phyloP scores from a whole-genome alignment of 1,140 invertebrate genomes.

The Danaus melanippus region DNA sequence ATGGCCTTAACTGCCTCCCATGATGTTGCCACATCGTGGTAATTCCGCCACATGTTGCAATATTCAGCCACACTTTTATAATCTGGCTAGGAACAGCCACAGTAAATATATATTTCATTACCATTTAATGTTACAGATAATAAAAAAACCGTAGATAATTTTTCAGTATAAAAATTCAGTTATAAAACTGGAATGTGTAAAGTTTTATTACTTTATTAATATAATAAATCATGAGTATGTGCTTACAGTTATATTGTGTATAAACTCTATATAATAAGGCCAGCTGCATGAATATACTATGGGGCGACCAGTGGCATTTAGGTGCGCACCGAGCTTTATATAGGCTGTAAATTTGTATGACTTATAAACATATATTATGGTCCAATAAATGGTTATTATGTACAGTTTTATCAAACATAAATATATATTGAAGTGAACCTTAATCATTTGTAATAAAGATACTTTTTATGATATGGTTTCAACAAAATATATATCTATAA shows the following conservation, averaged over 20 bases:
- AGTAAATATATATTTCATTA: too few species aligned
- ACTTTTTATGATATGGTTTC: not conserved
- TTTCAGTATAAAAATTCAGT: too few species aligned
- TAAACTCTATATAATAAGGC: slow-evolving; percentile 74
- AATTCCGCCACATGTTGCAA: slow-evolving; percentile 94
- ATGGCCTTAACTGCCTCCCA: slow-evolving; percentile 82
- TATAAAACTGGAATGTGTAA: too few species aligned
- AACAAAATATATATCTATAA: too few species aligned
- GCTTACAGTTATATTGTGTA: slow-evolving; percentile 41
- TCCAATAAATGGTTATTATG: too few species aligned
- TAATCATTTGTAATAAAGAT: too few species aligned
- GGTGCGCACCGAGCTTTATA: slow-evolving; percentile 76
- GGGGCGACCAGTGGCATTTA: slow-evolving; percentile 84
- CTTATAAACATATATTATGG: not conserved
- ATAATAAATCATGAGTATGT: slow-evolving; percentile 5
- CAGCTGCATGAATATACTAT: slow-evolving; percentile 92
- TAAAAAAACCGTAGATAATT: too few species aligned
- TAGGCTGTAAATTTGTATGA: slow-evolving; percentile 72
- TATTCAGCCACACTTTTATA: slow-evolving; percentile 50
- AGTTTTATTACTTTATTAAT: not conserved
- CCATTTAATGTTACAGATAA: too few species aligned
- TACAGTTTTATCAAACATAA: too few species aligned
- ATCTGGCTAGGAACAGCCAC: slow-evolving; percentile 73
- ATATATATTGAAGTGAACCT: too few species aligned
- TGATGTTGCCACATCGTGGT: slow-evolving; percentile 85